These are phyloP conservation scores for Himalopsyche kuldschensis DNA, from an alignment of 2,888 invertebrate genomes.

Conservation along the genomic window DNA sequence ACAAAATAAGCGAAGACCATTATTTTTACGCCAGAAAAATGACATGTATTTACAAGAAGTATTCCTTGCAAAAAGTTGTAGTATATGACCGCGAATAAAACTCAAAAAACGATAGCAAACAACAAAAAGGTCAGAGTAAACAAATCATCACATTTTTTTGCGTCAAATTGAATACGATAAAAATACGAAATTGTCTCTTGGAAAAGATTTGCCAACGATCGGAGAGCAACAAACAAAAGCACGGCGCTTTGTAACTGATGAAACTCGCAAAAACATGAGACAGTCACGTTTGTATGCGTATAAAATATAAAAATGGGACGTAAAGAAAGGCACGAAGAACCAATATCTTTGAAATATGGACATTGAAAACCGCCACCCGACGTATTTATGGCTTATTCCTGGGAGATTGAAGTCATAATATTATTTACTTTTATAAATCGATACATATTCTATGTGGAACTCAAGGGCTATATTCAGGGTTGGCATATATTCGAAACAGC, in stretches of 20 bases:
- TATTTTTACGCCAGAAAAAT: too few relatives aligned
- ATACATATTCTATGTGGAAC: slow-evolving; percentile 7
- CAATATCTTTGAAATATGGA: slow-evolving; percentile 39
- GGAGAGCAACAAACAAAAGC: slow-evolving; percentile 2
- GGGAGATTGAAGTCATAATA: slow-evolving; percentile 36
- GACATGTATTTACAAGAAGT: too few relatives aligned
- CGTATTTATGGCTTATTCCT: slow-evolving; percentile 38
- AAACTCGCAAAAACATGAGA: slow-evolving; percentile 22
- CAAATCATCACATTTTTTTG: neutral
- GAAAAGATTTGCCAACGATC: neutral
- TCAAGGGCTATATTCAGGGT: neutral
- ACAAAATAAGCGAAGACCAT: too few relatives aligned
- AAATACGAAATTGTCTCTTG: neutral
- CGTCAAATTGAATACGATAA: neutral
- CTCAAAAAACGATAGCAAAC: neutral
- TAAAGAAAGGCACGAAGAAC: slow-evolving; percentile 24
- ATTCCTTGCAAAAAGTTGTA: neutral
- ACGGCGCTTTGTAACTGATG: slow-evolving; percentile 25
- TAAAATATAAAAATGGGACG: slow-evolving; percentile 1
- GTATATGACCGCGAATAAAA: neutral
- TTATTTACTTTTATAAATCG: slow-evolving; percentile 34
- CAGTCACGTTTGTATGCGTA: slow-evolving; percentile 22
- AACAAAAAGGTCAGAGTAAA: neutral
- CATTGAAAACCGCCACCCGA: slow-evolving; percentile 37
- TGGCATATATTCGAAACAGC: too few relatives aligned